A percentile compares a stretch with the other conserved stretches of the same genome.
phyloP scores from a whole-genome alignment of 2,888 invertebrate species.

The Parnassius smintheus region DNA sequence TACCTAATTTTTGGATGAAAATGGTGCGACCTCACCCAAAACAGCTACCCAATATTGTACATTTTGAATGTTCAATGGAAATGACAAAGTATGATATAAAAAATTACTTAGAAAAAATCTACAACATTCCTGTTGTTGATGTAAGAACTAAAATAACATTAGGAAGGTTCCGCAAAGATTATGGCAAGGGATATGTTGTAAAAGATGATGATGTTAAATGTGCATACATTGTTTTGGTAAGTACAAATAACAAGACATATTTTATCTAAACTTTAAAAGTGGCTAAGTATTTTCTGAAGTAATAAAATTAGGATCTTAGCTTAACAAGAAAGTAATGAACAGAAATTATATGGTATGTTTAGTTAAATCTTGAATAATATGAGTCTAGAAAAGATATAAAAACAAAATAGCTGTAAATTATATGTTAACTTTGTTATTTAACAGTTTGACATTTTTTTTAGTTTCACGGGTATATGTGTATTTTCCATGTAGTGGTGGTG shows the following conservation, averaged over 20 bases:
- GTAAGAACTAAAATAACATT: constrained; percentile 88
- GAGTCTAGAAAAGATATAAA: too few species aligned
- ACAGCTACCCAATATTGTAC: constrained; percentile 89
- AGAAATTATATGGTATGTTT: too few species aligned
- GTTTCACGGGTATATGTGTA: too few species aligned
- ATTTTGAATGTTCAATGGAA: constrained; percentile 95
- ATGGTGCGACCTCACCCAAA: constrained; percentile 85
- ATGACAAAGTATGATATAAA: constrained; percentile 95
- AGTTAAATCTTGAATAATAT: too few species aligned
- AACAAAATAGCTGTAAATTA: too few species aligned
- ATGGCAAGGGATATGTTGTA: constrained; percentile 83
- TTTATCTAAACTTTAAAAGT: too few species aligned
- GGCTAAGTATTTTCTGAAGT: too few species aligned
- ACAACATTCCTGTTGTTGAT: constrained; percentile 89
- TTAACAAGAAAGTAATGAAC: too few species aligned
- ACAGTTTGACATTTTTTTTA: too few species aligned
- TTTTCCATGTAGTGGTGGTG: too few species aligned
- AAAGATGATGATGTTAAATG: constrained; percentile 92
- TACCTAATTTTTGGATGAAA: constrained; percentile 99
- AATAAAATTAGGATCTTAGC: too few species aligned
- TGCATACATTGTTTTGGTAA: constrained; percentile 89
- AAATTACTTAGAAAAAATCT: constrained; percentile 98
- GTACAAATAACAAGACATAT: constrained; percentile 1
- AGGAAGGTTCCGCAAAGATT: constrained; percentile 84
- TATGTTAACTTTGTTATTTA: too few species aligned